phyloP scores from a whole-genome alignment of 1,140 invertebrate species.

The Chionoecetes opilio region DNA sequence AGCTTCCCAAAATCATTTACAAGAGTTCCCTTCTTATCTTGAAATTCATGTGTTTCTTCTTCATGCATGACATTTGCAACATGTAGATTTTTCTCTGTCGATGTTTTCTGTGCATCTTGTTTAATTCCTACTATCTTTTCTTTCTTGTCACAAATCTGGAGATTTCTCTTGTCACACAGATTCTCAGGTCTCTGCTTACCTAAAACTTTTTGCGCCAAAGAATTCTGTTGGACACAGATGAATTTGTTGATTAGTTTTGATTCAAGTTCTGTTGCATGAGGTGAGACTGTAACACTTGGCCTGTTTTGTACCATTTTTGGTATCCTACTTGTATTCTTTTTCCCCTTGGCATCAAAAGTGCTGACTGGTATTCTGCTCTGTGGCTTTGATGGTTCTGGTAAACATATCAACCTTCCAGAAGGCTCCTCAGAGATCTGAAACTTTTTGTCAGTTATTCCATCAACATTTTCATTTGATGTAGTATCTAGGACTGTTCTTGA shows the following conservation, averaged over 20 bases:
- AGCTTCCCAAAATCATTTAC: not conserved
- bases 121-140: not conserved
- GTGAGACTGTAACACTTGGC: not conserved
- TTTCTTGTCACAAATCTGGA: not conserved
- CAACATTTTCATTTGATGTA: not conserved
- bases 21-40: not conserved
- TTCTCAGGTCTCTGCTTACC: not conserved
- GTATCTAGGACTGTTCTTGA: not conserved
- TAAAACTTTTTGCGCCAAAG: not conserved
- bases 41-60: not conserved
- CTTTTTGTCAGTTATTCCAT: not conserved
- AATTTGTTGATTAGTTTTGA: not conserved
- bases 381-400: not conserved
- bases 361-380: slow-evolving; percentile 17
- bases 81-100: not conserved
- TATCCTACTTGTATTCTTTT: slow-evolving; percentile 52
- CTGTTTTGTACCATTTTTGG: slow-evolving; percentile 37
- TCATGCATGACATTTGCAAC: not conserved
- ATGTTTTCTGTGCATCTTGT: not conserved
- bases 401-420: too few species aligned
- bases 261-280: not conserved
- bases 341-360: slow-evolving; percentile 1
- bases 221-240: not conserved
- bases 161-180: not conserved
- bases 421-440: not conserved